Conservation (phyloP, 1,140 invertebrate genomes). For the Glossosoma conforme region DNA sequence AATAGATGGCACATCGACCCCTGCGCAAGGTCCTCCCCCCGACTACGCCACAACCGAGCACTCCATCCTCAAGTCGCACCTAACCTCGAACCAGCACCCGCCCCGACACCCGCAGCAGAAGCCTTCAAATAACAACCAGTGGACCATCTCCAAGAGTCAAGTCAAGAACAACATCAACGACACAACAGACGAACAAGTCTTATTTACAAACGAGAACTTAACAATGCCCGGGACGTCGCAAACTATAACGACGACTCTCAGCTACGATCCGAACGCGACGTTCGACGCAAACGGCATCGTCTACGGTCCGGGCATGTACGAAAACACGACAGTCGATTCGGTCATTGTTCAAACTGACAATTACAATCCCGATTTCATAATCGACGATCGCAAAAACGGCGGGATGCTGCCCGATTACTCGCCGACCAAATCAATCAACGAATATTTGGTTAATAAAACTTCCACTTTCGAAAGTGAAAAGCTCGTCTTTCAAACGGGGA, state of each 20-base stretch:
- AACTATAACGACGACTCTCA: slow-evolving; percentile 7
- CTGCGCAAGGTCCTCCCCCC: slow-evolving; percentile 21
- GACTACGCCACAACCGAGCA: slow-evolving; percentile 35
- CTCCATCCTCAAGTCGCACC: slow-evolving; percentile 47
- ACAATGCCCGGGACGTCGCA: slow-evolving; percentile 21
- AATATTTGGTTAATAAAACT: slow-evolving; percentile 20
- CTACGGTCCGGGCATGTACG: slow-evolving; percentile 28
- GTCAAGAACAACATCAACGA: slow-evolving; percentile 41
- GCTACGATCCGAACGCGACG: slow-evolving; percentile 1
- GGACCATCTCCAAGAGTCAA: slow-evolving; percentile 44
- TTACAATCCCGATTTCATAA: slow-evolving; percentile 25
- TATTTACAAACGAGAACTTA: slow-evolving; percentile 48
- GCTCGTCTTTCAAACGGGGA: background rate
- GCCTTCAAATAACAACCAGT: slow-evolving; percentile 43
- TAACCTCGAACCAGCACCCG: slow-evolving; percentile 35
- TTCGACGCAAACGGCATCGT: slow-evolving; percentile 20
- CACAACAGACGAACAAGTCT: slow-evolving; percentile 44
- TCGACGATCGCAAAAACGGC: slow-evolving; percentile 17
- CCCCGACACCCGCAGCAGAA: slow-evolving; percentile 33
- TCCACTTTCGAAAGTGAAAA: slow-evolving; percentile 7
- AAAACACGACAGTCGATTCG: slow-evolving; percentile 6
- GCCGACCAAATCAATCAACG: slow-evolving; percentile 25
- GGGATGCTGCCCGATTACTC: slow-evolving; percentile 23
- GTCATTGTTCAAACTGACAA: slow-evolving; percentile 10
- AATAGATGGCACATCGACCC: slow-evolving; percentile 1